Evolutionary conservation across 1,140 invertebrate genomes (phyloP), one percentile per base, ranked within the genome.

Genomic region (Drosophila prosaltans): DNA sequence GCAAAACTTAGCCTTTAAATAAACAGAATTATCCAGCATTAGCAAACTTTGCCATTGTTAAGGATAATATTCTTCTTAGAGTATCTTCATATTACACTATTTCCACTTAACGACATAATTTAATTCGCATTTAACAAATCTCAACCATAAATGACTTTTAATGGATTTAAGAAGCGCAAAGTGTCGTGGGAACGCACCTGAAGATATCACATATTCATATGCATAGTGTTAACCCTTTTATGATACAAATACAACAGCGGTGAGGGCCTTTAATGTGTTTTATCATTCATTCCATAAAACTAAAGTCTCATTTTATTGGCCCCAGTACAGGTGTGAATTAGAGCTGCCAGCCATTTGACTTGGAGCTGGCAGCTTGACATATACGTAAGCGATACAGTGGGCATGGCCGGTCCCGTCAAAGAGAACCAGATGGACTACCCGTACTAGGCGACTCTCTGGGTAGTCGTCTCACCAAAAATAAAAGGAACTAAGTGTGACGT

Each of bases 291-390:
- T 65, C 60, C 54, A 60, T 78, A 71, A 58, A 71, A 32, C 32
- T 76, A 69, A 71, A 66, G 48, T 62, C 68, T 65, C 51, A 55
- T 57, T 65, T 64, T 48, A 64, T 57, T 41, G 36, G 45, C 40
- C 64, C 48, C 48, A 30, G 16, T 43, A 78, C 81, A 84, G 81
- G 81, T 84, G 78, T 78, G 78, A 85, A 70, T 68, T 70, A 63
- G 55, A 36, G 6, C 32, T 36, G 32, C 3, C 3, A 36, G 6
- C 3, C 72, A 76, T 62, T 71, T 74, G 36, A 69, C 28, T 59
- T 66, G 28, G 21, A 36, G 60, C 68, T 36, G 68, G 67, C 76
- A 72, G 32, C 68, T 70, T 76, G 81, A 83, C 81, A 83, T 68
- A 59, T 43, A 41, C 30, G 73, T 83, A 77, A 84, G 32, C 81